These are phyloP conservation scores for Aurelia aurita DNA, from an alignment of 30 jellyfish, hydroid and myxozoan genomes.

Conservation along the genomic window DNA sequence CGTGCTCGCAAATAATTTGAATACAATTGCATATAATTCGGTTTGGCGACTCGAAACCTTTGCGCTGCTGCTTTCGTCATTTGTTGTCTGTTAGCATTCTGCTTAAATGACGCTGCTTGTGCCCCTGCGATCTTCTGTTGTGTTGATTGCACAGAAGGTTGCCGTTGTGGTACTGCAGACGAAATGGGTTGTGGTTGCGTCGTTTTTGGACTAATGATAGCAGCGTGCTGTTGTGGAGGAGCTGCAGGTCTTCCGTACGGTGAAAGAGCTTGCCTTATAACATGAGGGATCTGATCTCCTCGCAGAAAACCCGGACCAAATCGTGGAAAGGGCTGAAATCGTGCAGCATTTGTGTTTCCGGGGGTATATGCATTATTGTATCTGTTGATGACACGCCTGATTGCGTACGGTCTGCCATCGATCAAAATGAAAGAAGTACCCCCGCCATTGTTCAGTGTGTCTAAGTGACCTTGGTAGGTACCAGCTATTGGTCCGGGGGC, in stretches of 20 bases:
- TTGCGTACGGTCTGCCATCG: constrained; percentile 72
- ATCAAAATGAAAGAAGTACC: constrained; percentile 52
- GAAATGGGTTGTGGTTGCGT: background rate
- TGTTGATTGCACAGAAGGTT: background rate
- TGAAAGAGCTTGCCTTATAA: constrained; percentile 19
- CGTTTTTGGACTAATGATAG: background rate
- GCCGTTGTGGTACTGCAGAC: background rate
- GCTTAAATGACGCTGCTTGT: background rate
- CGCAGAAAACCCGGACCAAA: constrained; percentile 69
- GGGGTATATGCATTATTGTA: constrained; percentile 51
- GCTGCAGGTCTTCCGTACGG: background rate
- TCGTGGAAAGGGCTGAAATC: constrained; percentile 60
- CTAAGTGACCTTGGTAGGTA: constrained; percentile 57
- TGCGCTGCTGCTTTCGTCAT: constrained; percentile 8
- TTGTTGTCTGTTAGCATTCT: background rate
- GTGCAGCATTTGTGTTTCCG: constrained; percentile 26
- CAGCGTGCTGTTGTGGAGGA: background rate
- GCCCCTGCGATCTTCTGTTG: background rate
- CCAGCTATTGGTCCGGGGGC: constrained; percentile 61
- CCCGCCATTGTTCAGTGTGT: constrained; percentile 17
- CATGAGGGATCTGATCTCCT: constrained; percentile 52
- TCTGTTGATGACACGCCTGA: constrained; percentile 66
- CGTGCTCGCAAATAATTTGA: constrained; percentile 41
- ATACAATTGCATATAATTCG: constrained; percentile 58
- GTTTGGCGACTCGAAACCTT: constrained; percentile 19